Evolutionary conservation across 2,113 vertebrate species (phyloP).

Genomic region (Piliocolobus tephrosceles): DNA sequence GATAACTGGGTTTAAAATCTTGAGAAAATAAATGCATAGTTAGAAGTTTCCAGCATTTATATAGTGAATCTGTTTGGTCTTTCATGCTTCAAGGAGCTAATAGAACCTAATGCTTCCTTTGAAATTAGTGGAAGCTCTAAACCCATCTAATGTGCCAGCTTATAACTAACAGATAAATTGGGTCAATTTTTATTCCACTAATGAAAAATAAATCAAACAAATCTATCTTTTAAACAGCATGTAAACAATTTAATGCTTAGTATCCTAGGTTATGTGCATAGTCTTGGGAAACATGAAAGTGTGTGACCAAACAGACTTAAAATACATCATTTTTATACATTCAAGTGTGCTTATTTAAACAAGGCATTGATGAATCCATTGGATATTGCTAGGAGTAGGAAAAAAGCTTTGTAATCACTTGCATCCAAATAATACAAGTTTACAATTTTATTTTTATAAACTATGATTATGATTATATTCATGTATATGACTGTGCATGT

Average conservation of each 20-base stretch:
- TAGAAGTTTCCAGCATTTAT: background rate
- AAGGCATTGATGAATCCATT: background rate
- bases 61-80: background rate
- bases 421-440: background rate
- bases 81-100: conserved; percentile 11
- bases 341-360: background rate
- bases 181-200: background rate
- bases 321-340: background rate
- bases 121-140: background rate
- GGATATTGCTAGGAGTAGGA: background rate
- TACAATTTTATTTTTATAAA: conserved; percentile 13
- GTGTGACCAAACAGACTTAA: background rate
- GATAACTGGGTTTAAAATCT: background rate
- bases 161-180: background rate
- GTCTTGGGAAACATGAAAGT: background rate
- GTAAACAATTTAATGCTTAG: background rate
- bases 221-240: background rate
- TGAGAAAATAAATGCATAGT: background rate
- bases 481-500: background rate
- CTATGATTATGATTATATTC: background rate
- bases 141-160: background rate
- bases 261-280: background rate
- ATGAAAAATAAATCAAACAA: background rate
- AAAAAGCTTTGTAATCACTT: background rate
- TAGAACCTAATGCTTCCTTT: background rate